These are phyloP conservation scores for Coptotermes formosanus DNA, from an alignment of 1,140 invertebrate genomes.

Conservation along the genomic window DNA sequence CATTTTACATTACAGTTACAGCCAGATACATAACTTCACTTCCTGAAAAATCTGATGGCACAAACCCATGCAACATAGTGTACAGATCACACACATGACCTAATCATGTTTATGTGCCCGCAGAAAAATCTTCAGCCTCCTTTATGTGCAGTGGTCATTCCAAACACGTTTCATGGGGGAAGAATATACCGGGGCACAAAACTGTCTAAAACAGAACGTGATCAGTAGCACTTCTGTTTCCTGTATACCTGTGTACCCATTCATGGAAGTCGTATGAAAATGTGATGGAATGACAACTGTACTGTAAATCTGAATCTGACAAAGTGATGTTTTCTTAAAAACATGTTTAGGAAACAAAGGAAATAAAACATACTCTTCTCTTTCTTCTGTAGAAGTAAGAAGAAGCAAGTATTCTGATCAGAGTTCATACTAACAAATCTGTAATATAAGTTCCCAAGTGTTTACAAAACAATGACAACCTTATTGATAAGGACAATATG, in stretches of 20 bases:
- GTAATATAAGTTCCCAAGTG: not conserved
- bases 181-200: no score
- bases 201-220: no score
- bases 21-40: no score
- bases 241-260: not conserved
- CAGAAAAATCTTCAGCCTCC: no score
- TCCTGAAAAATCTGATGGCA: no score
- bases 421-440: constrained; percentile 13
- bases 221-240: not conserved
- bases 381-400: not conserved
- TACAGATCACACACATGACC: no score
- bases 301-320: not conserved
- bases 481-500: not conserved
- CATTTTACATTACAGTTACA: no score
- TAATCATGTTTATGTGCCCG: no score
- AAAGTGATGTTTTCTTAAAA: not conserved
- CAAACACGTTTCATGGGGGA: no score
- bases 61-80: no score
- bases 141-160: no score
- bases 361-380: not conserved
- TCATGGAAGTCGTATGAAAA: not conserved
- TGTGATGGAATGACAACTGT: not conserved
- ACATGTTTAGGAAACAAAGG: constrained; percentile 4
- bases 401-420: not conserved
- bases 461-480: constrained; percentile 17